Evolutionary conservation across 2,888 invertebrate genomes (phyloP), one percentile per base, ranked within the genome.

Genomic region (Heterodera filipjevi): DNA sequence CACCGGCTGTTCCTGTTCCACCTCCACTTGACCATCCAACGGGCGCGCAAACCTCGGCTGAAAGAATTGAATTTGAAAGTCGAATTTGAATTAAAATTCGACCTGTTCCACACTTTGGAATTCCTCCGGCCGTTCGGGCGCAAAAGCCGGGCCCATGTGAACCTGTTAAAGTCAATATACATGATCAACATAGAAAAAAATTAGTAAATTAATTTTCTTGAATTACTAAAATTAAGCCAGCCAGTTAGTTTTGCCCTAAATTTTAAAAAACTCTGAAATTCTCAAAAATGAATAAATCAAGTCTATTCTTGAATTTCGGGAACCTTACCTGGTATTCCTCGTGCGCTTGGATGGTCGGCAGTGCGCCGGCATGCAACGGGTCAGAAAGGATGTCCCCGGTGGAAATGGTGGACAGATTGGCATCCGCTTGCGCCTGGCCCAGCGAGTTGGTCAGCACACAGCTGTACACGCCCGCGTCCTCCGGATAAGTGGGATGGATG

Each of bases 401-500:
- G 72, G 83, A 81, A 3, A 86, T 78, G 2, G 86, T 86, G 5
- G 85, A 84, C 77, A 87, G 77, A 12, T 84, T 79, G 90, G 87
- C 83, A 27, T 85, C 82, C 76, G 85, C 82, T 70, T 84, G 79
- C 14, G 85, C 84, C 66, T 82, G 76, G 27, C 88, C 88, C 30
- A 80, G 73, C 35, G 83, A 88, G 84, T 90, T 91, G 76, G 89
- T 87, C 32, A 95, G 94, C 39, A 95, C 93, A 90, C 96, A 96
- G 90, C 94, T 95, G 91, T 99, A 99, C 32, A 81, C 72, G 27
- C 97, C 98, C 90, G 96, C 95, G 89, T 99, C 99, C 91, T 99
- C 98, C n/a, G 98, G 97, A 79, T 87, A 89, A 14, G 89, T 86
- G 33, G 89, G 89, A 72, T 87, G 84, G 72, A 89, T 83, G 2